Conservation (phyloP, 2,113 vertebrate species). For the Leucopternis melanops region DNA sequence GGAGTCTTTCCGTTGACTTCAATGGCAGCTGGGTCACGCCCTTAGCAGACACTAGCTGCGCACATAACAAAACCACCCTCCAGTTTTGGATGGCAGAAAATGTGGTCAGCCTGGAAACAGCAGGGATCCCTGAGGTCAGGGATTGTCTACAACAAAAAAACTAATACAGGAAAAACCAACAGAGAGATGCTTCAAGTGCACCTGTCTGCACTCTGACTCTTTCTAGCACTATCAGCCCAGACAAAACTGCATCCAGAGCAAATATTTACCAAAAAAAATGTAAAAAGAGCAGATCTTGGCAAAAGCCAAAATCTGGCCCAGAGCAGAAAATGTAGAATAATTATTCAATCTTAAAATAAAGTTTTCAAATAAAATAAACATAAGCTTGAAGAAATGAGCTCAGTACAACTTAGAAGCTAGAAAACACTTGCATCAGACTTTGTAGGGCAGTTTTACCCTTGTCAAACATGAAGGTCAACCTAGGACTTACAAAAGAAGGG, state of each 20-base stretch:
- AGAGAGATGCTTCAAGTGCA: neutral
- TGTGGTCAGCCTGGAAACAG: neutral
- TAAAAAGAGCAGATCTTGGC: neutral
- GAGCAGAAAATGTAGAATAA: neutral
- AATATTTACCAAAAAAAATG: neutral
- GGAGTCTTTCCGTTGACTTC: neutral
- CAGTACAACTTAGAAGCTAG: neutral
- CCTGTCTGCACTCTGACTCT: neutral
- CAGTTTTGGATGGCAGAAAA: neutral
- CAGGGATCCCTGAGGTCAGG: neutral
- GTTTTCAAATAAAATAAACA: neutral
- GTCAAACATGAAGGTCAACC: neutral
- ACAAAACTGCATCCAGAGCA: neutral
- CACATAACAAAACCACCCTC: neutral
- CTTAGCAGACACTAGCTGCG: neutral
- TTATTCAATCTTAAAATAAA: neutral
- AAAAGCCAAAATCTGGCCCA: neutral
- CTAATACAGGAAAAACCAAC: neutral
- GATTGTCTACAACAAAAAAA: neutral
- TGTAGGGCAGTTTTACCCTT: neutral
- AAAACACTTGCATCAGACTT: neutral
- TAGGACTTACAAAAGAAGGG: neutral
- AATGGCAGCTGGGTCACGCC: neutral
- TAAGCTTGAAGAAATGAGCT: neutral
- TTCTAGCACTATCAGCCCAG: neutral